Conservation (phyloP, 2,888 invertebrate species). For the Catocala nupta region DNA sequence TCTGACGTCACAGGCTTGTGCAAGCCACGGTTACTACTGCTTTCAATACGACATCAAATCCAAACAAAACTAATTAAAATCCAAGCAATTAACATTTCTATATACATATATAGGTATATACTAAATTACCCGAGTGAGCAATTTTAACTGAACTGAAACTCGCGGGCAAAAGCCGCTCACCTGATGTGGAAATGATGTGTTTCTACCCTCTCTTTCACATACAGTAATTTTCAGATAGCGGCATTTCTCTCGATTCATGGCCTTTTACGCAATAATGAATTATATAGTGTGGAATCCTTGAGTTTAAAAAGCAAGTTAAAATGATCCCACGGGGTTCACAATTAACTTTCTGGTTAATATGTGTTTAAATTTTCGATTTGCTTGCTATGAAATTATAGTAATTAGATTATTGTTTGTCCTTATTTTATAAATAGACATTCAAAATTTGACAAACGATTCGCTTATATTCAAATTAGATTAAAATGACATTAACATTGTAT, state of each 20-base stretch:
- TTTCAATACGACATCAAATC: too few relatives aligned
- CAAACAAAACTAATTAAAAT: conserved; percentile 11
- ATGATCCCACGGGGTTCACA: conserved; percentile 24
- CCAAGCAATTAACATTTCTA: conserved; percentile 41
- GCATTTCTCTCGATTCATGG: conserved; percentile 20
- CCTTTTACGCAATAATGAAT: conserved; percentile 56
- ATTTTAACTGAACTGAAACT: conserved; percentile 71
- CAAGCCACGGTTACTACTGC: too few relatives aligned
- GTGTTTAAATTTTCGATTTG: neutral
- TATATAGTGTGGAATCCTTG: conserved; percentile 58
- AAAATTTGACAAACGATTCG: too few relatives aligned
- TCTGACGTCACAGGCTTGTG: too few relatives aligned
- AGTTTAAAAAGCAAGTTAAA: conserved; percentile 56
- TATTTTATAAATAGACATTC: too few relatives aligned
- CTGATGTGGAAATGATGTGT: conserved; percentile 79
- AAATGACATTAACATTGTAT: too few relatives aligned
- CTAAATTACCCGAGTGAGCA: conserved; percentile 66
- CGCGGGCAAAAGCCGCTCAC: conserved; percentile 67
- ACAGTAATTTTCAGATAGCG: conserved; percentile 3
- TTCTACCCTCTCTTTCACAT: conserved; percentile 35
- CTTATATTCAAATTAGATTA: too few relatives aligned
- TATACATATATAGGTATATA: conserved; percentile 54
- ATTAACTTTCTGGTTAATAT: conserved; percentile 5
- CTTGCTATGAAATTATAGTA: too few relatives aligned
- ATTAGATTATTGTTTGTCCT: too few relatives aligned